Conservation (phyloP, 2,888 invertebrate species). For the Oxystoma pomonae region DNA sequence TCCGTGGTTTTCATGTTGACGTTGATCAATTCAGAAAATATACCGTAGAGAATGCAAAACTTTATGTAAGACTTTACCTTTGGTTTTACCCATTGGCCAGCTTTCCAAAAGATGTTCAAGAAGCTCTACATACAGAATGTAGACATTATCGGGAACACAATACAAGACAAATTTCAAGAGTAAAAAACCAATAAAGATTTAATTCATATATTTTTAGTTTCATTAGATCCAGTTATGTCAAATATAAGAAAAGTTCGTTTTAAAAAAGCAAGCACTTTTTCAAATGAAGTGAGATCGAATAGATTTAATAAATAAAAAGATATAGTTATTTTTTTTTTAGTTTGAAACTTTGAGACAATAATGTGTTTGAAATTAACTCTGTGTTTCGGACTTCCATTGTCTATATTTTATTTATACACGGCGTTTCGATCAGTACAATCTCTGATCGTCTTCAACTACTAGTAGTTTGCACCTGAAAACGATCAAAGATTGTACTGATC, state of each 20-base stretch:
- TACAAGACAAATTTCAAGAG: background rate
- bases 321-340: background rate
- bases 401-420: too few relatives aligned
- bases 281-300: background rate
- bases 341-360: too few relatives aligned
- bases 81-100: too few relatives aligned
- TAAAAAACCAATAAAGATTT: background rate
- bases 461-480: too few relatives aligned
- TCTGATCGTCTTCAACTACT: too few relatives aligned
- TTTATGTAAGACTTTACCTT: background rate
- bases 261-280: slow-evolving; percentile 1
- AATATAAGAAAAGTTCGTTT: background rate
- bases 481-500: too few relatives aligned
- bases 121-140: background rate
- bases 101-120: too few relatives aligned
- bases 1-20: background rate
- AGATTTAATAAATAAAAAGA: background rate
- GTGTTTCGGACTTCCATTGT: too few relatives aligned
- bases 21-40: slow-evolving; percentile 1
- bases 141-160: background rate
- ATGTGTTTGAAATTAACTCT: too few relatives aligned
- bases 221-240: background rate
- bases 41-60: background rate
- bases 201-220: background rate
- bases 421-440: too few relatives aligned